phyloP scores from a whole-genome alignment of 2,113 vertebrate species.

The Myrmecophaga tridactyla region DNA sequence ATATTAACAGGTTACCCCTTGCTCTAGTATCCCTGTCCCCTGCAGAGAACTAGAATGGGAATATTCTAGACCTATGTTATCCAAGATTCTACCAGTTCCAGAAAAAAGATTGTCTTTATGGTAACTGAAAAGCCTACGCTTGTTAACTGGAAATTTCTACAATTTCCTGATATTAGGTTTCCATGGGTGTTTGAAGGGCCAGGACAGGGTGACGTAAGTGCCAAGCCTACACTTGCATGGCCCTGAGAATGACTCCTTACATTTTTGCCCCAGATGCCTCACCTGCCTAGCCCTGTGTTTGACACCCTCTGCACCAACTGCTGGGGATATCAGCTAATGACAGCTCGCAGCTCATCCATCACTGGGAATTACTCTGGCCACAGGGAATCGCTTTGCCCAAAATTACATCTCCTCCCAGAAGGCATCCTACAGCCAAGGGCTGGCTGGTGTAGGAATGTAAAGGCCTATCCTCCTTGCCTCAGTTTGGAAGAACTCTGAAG shows the following conservation, averaged over 20 bases:
- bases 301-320: background rate
- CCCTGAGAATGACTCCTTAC: background rate
- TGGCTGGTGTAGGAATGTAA: background rate
- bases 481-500: background rate
- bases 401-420: background rate
- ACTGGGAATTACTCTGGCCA: background rate
- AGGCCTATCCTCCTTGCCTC: background rate
- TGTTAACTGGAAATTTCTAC: background rate
- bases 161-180: background rate
- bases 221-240: background rate
- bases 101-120: background rate
- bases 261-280: background rate
- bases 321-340: background rate
- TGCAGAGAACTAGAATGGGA: background rate
- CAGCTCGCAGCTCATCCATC: background rate
- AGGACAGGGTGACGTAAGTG: background rate
- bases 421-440: background rate
- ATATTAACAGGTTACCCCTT: background rate
- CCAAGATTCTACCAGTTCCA: background rate
- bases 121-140: background rate
- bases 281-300: background rate
- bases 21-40: background rate
- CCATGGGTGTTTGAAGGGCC: background rate
- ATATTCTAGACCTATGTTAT: background rate
- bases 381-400: background rate